A percentile compares a stretch with the other conserved stretches of the same genome.
These are phyloP conservation scores for Scytalopus superciliaris DNA, from an alignment of 2,113 vertebrate genomes.

Conservation along the genomic window DNA sequence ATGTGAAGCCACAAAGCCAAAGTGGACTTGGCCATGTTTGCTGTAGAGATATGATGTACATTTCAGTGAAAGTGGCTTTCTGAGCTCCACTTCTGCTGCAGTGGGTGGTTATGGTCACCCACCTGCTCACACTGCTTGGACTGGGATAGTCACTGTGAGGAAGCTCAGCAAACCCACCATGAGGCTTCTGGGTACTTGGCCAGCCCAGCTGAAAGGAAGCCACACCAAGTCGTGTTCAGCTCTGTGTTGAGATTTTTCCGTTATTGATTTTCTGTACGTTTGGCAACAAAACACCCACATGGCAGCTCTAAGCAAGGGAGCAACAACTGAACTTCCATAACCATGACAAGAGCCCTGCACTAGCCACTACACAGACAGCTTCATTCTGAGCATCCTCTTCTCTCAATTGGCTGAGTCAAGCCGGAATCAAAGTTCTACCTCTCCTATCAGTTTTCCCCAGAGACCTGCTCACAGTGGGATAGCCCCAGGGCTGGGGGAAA, in stretches of 20 bases:
- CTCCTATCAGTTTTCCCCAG: background rate
- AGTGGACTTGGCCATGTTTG: background rate
- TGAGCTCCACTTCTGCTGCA: background rate
- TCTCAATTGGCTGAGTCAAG: background rate
- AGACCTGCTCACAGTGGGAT: background rate
- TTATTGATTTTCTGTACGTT: background rate
- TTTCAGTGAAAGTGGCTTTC: background rate
- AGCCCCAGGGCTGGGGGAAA: background rate
- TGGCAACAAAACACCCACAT: background rate
- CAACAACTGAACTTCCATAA: background rate
- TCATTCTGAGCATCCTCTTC: background rate
- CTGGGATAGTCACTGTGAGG: accelerated
- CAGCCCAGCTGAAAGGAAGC: background rate
- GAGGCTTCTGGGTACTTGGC: background rate
- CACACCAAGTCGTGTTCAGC: background rate
- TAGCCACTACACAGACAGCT: too few relatives aligned
- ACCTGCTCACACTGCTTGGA: background rate
- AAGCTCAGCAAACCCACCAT: background rate
- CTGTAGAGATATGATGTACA: background rate
- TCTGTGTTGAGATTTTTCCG: background rate
- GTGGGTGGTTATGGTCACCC: background rate
- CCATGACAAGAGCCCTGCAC: background rate
- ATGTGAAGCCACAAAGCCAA: accelerated
- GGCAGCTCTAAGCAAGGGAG: background rate
- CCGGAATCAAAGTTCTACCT: background rate